These are phyloP conservation scores for Myrmecophaga tridactyla DNA, from an alignment of 2,113 vertebrate genomes.

Conservation along the genomic window DNA sequence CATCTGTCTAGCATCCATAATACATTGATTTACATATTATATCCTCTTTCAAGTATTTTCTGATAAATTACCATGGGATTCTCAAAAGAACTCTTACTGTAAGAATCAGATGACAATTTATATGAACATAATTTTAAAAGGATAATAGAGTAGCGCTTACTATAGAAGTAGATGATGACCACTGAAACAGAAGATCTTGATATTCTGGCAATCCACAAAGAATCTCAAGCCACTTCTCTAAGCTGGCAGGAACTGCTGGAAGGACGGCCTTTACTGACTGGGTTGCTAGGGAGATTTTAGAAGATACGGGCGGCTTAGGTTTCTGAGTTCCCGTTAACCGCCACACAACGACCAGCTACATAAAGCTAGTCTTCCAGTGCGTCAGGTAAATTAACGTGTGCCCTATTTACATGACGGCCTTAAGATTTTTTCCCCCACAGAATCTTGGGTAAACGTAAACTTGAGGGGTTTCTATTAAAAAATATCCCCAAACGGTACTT, in stretches of 20 bases:
- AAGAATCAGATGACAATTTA: background rate
- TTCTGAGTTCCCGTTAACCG: constrained; percentile 38
- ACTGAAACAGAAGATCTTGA: background rate
- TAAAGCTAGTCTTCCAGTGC: background rate
- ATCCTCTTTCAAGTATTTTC: background rate
- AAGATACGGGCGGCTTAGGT: constrained; percentile 41
- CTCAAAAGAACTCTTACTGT: background rate
- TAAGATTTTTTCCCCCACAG: background rate
- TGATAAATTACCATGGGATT: background rate
- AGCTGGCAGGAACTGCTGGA: background rate
- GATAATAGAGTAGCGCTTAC: background rate
- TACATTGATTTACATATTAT: background rate
- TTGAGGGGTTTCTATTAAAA: background rate
- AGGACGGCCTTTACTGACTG: constrained; percentile 31
- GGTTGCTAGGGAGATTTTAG: constrained; percentile 56
- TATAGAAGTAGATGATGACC: background rate
- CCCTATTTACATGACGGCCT: background rate
- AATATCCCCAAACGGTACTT: background rate
- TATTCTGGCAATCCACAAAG: constrained; percentile 1
- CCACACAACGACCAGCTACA: background rate
- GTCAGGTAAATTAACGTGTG: constrained; percentile 18
- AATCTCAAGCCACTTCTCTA: constrained; percentile 7
- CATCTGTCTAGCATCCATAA: background rate
- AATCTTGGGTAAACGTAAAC: background rate
- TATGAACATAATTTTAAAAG: constrained; percentile 3